Evolutionary conservation across 64 coral and sea anemone genomes (phyloP), one percentile per base, ranked within the genome.

Genomic region (Montipora capricornis): DNA sequence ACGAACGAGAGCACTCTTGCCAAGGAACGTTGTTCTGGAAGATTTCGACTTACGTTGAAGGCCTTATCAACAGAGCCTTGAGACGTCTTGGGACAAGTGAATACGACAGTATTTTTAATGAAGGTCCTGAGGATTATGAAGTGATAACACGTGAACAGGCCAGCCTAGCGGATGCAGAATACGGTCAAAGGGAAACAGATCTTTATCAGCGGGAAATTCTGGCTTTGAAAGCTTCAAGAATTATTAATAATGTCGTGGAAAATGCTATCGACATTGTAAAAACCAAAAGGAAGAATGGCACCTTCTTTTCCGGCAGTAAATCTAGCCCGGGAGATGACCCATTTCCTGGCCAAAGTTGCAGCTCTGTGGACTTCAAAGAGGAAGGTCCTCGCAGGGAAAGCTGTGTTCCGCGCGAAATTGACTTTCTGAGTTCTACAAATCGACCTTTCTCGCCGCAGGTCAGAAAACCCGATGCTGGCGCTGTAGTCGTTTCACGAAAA

Each of bases 371-470:
- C 5, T 94, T 97, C 47, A 92, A 57, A 52, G 76, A 91, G 1
- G 7, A 19, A 84, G 5, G 67, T 95, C 10, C 5, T 66, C 89
- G 73, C 15, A 87, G 79, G 20, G 93, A 94, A 58, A 98, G 84
- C 85, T 64, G 68, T 68, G 19, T 77, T 11, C 75, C 83, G 6
- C 44, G 73, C 9, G 91, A 93, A n/a, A 49, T 73, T 4, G 82
- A 87, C 52, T 87, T 78, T 46, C 13, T 93, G 12, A 50, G 62
- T 46, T 45, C 22, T 19, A 57, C 77, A 68, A 91, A 94, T 26
- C 68, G 95, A 20, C 95, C 95, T 64, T 92, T 92, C 15, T 95
- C 96, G 13, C 93, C 96, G 5, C 77, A 93, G 44, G 92, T 98
- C 24, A 22, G 50, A 16, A 90, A 90, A 22, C 47, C 47, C 58